Evolutionary conservation across 2,113 vertebrate genomes (phyloP).

Genomic region (Catharus bicknelli): DNA sequence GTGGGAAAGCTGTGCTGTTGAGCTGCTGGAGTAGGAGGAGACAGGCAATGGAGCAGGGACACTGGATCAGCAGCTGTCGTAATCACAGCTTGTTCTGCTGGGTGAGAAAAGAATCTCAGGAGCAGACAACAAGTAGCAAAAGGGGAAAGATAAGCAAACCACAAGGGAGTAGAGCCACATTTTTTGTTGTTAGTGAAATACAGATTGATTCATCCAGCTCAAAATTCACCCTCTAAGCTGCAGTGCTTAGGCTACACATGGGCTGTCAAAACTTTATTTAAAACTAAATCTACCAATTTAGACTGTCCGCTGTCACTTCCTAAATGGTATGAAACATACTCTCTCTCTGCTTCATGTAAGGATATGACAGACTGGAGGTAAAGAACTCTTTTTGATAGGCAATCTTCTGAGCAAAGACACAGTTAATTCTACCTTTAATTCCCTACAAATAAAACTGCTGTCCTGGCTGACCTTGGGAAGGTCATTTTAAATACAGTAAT

Average conservation of each 20-base stretch:
- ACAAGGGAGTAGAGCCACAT: background rate
- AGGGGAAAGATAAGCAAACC: background rate
- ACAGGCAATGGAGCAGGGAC: background rate
- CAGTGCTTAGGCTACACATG: background rate
- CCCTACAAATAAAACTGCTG: background rate
- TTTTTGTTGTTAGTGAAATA: background rate
- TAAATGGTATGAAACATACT: background rate
- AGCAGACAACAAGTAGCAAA: background rate
- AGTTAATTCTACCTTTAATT: background rate
- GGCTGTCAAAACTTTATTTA: background rate
- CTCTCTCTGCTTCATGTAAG: background rate
- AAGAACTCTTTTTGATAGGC: background rate
- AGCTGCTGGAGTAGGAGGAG: rapidly evolving
- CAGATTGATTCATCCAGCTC: background rate
- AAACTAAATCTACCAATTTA: background rate
- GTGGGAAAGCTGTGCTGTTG: background rate
- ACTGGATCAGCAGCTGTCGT: background rate
- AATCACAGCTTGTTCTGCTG: background rate
- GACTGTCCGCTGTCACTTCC: background rate
- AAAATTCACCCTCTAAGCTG: background rate
- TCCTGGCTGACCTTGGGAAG: background rate
- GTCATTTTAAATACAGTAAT: background rate
- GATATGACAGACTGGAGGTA: background rate
- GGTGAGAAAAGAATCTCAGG: background rate
- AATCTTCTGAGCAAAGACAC: background rate